Evolutionary conservation across 2,797 vertebrate species (phyloP).

Genomic region (Rachycentron canadum): DNA sequence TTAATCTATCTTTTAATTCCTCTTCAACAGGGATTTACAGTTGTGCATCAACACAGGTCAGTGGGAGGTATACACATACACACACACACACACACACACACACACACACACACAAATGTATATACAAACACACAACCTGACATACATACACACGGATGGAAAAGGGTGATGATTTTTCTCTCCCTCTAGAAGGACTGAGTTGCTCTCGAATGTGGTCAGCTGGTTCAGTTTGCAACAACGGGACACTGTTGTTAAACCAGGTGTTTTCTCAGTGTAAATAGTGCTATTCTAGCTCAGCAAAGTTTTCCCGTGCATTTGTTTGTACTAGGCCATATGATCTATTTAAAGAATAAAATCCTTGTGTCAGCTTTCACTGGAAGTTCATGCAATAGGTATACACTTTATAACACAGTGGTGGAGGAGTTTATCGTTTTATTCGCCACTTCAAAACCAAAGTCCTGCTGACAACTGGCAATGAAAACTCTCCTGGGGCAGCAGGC

Average conservation of each 20-base stretch:
- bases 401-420: slow-evolving; percentile 38
- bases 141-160: background rate
- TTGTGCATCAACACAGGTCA: background rate
- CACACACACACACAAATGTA: too few species aligned
- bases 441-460: slow-evolving; percentile 49
- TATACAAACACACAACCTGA: too few species aligned
- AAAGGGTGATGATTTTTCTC: slow-evolving; percentile 3
- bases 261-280: slow-evolving; percentile 27
- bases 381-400: slow-evolving; percentile 14
- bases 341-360: slow-evolving; percentile 28
- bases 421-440: slow-evolving; percentile 51
- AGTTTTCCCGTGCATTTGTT: slow-evolving; percentile 31
- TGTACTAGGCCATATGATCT: slow-evolving; percentile 11
- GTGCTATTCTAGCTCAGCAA: slow-evolving; percentile 31
- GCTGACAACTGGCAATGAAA: slow-evolving; percentile 58
- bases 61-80: background rate
- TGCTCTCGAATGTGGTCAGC: background rate
- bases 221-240: slow-evolving; percentile 15
- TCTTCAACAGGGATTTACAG: background rate
- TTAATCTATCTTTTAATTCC: background rate
- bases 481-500: slow-evolving; percentile 44
- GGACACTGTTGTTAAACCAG: slow-evolving; percentile 25
- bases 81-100: too few species aligned
- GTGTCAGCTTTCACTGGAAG: slow-evolving; percentile 42
- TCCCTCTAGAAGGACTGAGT: background rate